A percentile compares a stretch with the other conserved stretches of the same genome.
These are phyloP conservation scores for Tanypteryx hageni DNA, from an alignment of 2,888 invertebrate genomes.

Conservation along the genomic window DNA sequence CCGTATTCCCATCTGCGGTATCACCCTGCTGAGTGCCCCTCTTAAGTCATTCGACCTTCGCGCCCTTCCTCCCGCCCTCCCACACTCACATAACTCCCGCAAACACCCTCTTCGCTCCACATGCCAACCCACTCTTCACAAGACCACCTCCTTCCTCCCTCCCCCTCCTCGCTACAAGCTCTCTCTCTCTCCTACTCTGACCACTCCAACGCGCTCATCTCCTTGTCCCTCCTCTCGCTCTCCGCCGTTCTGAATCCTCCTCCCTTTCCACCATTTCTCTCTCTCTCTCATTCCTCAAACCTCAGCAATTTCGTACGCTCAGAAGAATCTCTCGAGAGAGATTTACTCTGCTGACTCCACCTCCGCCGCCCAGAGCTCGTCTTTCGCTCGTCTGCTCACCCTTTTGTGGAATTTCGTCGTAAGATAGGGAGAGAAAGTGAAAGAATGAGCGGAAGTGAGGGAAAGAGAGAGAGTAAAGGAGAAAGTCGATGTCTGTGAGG, in stretches of 20 bases:
- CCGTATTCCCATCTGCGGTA: constrained; percentile 2
- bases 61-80: neutral
- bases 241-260: neutral
- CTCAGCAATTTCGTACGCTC: constrained; percentile 55
- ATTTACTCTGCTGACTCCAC: constrained; percentile 52
- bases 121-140: no score
- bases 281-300: constrained; percentile 14
- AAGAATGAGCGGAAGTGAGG: neutral
- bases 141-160: no score
- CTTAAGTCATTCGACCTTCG: neutral
- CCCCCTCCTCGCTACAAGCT: neutral
- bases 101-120: no score
- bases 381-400: neutral
- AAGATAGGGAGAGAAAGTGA: neutral
- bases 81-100: no score
- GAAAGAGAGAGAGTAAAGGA: neutral
- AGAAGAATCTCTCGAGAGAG: constrained; percentile 53
- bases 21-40: neutral
- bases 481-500: neutral
- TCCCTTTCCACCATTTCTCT: neutral
- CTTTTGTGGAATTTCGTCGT: neutral
- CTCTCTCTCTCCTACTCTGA: neutral
- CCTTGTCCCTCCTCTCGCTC: neutral
- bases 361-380: neutral
- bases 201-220: neutral